These are phyloP conservation scores for Zophobas atratus DNA, from an alignment of 1,140 invertebrate genomes.

Conservation along the genomic window DNA sequence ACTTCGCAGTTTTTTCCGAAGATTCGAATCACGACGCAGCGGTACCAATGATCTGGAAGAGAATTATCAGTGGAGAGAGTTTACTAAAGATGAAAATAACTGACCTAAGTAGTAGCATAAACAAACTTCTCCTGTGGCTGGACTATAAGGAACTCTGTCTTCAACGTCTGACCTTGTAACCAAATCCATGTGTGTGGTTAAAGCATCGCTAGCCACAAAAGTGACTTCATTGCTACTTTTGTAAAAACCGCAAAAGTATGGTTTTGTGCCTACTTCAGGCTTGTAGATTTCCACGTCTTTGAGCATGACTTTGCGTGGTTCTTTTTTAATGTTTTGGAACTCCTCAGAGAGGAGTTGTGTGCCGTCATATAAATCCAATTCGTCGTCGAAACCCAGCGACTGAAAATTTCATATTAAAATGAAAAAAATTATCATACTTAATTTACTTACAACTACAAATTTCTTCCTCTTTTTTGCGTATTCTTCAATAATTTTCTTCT, in stretches of 20 bases:
- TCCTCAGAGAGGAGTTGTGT: conserved; percentile 17
- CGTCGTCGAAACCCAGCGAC: conserved; percentile 21
- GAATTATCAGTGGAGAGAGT: background rate
- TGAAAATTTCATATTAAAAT: background rate
- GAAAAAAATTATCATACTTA: background rate
- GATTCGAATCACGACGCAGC: background rate
- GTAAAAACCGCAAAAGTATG: conserved; percentile 22
- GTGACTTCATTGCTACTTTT: conserved; percentile 5
- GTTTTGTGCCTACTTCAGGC: conserved; percentile 6
- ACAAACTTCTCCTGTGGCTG: conserved; percentile 15
- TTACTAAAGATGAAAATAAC: background rate
- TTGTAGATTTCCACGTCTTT: conserved; percentile 2
- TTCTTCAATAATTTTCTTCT: background rate
- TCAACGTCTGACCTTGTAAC: conserved; percentile 4
- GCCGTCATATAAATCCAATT: conserved; percentile 23
- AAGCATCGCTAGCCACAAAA: background rate
- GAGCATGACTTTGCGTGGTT: background rate
- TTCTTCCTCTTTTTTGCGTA: conserved; percentile 1
- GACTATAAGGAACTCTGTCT: background rate
- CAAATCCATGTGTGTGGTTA: background rate
- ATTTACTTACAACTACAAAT: conserved; percentile 11
- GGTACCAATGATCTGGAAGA: conserved; percentile 17
- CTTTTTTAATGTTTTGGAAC: background rate
- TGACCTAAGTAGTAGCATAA: conserved; percentile 17
- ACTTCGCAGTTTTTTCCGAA: conserved; percentile 8